These are phyloP conservation scores for Chymomyza amoena DNA, from an alignment of 2,888 invertebrate species.

Conservation along the genomic window DNA sequence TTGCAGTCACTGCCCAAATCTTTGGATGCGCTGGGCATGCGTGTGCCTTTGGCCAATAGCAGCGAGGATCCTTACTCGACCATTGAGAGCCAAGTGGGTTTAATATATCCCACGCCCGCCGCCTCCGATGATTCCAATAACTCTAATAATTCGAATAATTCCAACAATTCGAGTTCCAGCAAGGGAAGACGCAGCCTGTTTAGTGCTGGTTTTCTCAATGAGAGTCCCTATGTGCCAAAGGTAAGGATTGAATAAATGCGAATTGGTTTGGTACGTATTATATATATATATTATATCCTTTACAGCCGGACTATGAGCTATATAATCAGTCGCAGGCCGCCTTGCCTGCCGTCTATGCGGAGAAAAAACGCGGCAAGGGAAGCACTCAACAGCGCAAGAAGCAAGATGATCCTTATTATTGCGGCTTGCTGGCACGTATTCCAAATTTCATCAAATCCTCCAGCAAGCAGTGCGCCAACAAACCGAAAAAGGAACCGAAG, in stretches of 20 bases:
- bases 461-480: constrained; percentile 57
- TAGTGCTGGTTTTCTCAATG: constrained; percentile 71
- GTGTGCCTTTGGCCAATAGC: constrained; percentile 65
- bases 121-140: constrained; percentile 72
- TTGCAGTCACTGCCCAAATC: constrained; percentile 80
- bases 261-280: not conserved
- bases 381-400: constrained; percentile 74
- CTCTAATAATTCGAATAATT: constrained; percentile 63
- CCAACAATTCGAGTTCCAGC: constrained; percentile 66
- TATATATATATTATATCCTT: not conserved
- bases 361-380: constrained; percentile 59
- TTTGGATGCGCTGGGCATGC: constrained; percentile 70
- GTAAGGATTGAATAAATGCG: constrained; percentile 46
- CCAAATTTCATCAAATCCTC: constrained; percentile 84
- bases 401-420: constrained; percentile 85
- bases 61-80: constrained; percentile 78
- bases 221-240: constrained; percentile 77
- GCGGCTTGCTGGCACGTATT: constrained; percentile 84
- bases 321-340: constrained; percentile 64
- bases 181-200: constrained; percentile 73
- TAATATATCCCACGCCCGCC: constrained; percentile 75
- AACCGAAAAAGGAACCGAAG: constrained; percentile 73
- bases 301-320: constrained; percentile 76
- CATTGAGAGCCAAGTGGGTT: constrained; percentile 77
- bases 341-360: constrained; percentile 55